Evolutionary conservation across 2,113 vertebrate species (phyloP).

Genomic region (Caranx ignobilis): DNA sequence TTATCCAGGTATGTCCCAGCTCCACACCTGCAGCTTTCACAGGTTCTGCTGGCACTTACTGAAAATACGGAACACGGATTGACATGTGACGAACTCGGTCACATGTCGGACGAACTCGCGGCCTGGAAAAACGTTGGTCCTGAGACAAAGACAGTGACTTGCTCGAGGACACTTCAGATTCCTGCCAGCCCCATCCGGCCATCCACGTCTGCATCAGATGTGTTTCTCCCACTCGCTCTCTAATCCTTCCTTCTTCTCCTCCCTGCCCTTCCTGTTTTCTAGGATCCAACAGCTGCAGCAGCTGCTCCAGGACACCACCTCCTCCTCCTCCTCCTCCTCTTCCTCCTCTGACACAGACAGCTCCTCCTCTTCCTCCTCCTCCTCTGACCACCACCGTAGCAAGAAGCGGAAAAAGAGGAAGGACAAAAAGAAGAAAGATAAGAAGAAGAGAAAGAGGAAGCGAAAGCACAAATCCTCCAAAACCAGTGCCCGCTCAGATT

Average conservation of each 20-base stretch:
- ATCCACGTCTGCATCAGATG: slow-evolving; percentile 24
- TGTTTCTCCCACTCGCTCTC: not conserved
- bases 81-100: slow-evolving; percentile 5
- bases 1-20: not conserved
- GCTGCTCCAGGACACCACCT: slow-evolving; percentile 93
- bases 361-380: slow-evolving; percentile 80
- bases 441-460: slow-evolving; percentile 86
- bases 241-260: slow-evolving; percentile 24
- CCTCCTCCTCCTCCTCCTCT: slow-evolving; percentile 67
- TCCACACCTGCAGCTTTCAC: slow-evolving; percentile 15
- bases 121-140: slow-evolving; percentile 7
- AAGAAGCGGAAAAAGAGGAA: slow-evolving; percentile 82
- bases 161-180: slow-evolving; percentile 29
- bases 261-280: slow-evolving; percentile 39
- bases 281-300: slow-evolving; percentile 95
- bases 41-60: not conserved
- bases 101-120: not conserved
- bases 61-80: slow-evolving; percentile 11
- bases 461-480: slow-evolving; percentile 86
- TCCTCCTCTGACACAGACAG: slow-evolving; percentile 85
- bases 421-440: slow-evolving; percentile 86
- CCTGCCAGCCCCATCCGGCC: not conserved
- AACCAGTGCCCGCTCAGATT: slow-evolving; percentile 82
- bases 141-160: not conserved
- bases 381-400: slow-evolving; percentile 73